Evolutionary conservation across 2,888 invertebrate genomes (phyloP).

Genomic region (Spilarctia lutea): DNA sequence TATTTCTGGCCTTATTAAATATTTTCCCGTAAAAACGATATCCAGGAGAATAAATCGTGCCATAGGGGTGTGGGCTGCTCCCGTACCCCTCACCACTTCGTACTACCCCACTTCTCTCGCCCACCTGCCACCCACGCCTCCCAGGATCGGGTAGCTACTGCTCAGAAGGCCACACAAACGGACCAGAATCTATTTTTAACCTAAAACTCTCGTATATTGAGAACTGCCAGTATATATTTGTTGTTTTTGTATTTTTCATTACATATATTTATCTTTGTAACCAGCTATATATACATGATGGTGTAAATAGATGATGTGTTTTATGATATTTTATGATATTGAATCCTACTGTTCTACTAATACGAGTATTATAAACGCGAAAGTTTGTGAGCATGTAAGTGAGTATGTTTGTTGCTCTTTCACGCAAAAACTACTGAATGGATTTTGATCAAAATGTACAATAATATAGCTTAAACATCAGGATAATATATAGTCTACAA

Average conservation of each 20-base stretch:
- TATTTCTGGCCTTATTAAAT: slow-evolving; percentile 60
- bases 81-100: slow-evolving; percentile 28
- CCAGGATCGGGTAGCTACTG: slow-evolving; percentile 56
- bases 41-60: slow-evolving; percentile 69
- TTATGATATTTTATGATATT: too few relatives aligned
- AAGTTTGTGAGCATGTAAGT: too few relatives aligned
- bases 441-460: too few relatives aligned
- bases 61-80: slow-evolving; percentile 49
- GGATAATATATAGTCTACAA: too few relatives aligned
- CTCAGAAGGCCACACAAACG: slow-evolving; percentile 64
- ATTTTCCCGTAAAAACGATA: slow-evolving; percentile 59
- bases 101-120: slow-evolving; percentile 15
- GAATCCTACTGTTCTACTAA: too few relatives aligned
- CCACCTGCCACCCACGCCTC: slow-evolving; percentile 42
- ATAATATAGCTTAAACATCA: too few relatives aligned
- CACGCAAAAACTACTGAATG: too few relatives aligned
- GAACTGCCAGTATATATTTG: slow-evolving; percentile 32
- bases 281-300: not conserved
- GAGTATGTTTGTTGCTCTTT: too few relatives aligned
- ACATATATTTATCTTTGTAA: not conserved
- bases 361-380: too few relatives aligned
- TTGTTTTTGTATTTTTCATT: slow-evolving; percentile 15
- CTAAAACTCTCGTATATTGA: slow-evolving; percentile 58
- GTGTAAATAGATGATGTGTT: too few relatives aligned
- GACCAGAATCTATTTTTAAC: slow-evolving; percentile 67